Percentiles rank a stretch among this genome's conserved stretches.
Conservation (phyloP, 2,888 invertebrate genomes). For the Nephrotoma guestfalica region DNA sequence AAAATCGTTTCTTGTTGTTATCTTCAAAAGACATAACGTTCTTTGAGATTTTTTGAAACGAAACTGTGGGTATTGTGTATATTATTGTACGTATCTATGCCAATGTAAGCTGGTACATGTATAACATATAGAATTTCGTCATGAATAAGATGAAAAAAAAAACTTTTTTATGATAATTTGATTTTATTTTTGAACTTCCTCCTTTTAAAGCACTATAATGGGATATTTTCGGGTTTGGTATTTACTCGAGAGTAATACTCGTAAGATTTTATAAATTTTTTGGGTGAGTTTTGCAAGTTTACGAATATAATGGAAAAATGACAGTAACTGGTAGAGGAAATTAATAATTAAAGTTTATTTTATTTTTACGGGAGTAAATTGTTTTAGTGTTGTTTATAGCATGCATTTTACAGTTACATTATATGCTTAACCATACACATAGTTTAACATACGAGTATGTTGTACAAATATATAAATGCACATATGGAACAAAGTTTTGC, state of each 20-base stretch:
- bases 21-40: background rate
- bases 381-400: background rate
- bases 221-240: background rate
- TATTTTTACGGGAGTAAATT: background rate
- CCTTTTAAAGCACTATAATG: background rate
- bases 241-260: background rate
- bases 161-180: background rate
- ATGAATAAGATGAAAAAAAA: background rate
- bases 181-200: background rate
- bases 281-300: background rate
- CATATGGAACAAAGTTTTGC: background rate
- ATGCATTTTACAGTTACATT: background rate
- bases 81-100: no score
- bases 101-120: background rate
- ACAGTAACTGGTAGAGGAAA: background rate
- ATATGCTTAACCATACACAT: background rate
- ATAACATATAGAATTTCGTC: background rate
- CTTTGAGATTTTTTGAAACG: background rate
- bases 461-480: background rate
- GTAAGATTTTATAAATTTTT: background rate
- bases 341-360: background rate
- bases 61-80: background rate
- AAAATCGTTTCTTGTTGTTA: background rate
- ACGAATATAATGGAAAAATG: background rate
- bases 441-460: no score